phyloP scores from a whole-genome alignment of 2,888 invertebrate species.

The Ariolimax columbianus region DNA sequence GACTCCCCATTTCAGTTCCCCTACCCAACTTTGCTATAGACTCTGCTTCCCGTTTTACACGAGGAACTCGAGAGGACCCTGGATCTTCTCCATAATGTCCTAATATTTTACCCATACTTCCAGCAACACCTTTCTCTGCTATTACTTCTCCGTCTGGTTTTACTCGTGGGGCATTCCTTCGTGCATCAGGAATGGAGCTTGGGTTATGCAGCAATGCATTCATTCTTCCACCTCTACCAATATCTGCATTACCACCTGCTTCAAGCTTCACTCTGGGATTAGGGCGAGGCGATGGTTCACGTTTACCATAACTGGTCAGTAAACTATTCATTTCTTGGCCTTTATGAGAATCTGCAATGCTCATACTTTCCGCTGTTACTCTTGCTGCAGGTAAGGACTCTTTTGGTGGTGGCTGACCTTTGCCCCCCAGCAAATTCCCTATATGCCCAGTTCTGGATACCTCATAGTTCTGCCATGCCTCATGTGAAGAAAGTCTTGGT shows the following conservation, averaged over 20 bases:
- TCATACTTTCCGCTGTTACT: conserved; percentile 51
- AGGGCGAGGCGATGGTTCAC: conserved; percentile 50
- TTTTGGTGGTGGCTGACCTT: conserved; percentile 63
- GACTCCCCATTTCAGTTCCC: conserved; percentile 65
- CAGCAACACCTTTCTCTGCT: conserved; percentile 65
- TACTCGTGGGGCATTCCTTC: conserved; percentile 59
- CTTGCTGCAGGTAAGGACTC: conserved; percentile 59
- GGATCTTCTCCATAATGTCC: conserved; percentile 67
- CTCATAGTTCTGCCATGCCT: conserved; percentile 65
- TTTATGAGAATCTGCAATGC: conserved; percentile 65
- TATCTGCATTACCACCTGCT: conserved; percentile 67
- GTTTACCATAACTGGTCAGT: conserved; percentile 46
- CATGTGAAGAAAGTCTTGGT: conserved; percentile 63
- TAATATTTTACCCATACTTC: conserved; percentile 66
- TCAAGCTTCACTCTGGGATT: conserved; percentile 67
- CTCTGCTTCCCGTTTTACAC: conserved; percentile 67
- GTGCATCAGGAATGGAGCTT: conserved; percentile 46
- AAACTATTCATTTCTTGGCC: conserved; percentile 56
- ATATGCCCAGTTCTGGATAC: conserved; percentile 66
- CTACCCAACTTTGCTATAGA: conserved; percentile 65
- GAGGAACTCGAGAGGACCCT: conserved; percentile 62
- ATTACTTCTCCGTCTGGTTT: conserved; percentile 66
- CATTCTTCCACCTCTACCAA: conserved; percentile 61
- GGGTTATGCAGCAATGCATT: conserved; percentile 45
- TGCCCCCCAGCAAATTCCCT: conserved; percentile 62